phyloP scores from a whole-genome alignment of 2,888 invertebrate genomes.

The Scaptomyza flava region DNA sequence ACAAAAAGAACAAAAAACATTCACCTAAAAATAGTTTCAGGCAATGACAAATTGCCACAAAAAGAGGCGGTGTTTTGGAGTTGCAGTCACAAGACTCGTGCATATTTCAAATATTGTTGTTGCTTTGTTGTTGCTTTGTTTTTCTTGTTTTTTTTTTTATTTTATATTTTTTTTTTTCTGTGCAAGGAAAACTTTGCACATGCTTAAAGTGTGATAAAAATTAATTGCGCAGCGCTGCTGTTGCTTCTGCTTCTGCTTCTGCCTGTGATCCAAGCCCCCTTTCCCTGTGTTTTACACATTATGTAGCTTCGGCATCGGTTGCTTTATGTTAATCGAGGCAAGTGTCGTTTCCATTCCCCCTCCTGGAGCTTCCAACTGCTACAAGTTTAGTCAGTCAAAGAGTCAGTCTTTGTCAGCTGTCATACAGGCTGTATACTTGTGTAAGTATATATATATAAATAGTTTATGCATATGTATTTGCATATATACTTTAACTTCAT shows the following conservation, averaged over 20 bases:
- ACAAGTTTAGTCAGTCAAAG: conserved; percentile 62
- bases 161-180: neutral
- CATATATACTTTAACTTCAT: conserved; percentile 20
- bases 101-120: conserved; percentile 41
- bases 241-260: conserved; percentile 34
- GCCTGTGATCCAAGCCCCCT: conserved; percentile 3
- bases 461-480: conserved; percentile 21
- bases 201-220: conserved; percentile 82
- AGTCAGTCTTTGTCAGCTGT: conserved; percentile 60
- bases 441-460: conserved; percentile 20
- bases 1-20: conserved; percentile 13
- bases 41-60: conserved; percentile 71
- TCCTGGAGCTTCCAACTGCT: conserved; percentile 23
- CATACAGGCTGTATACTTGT: conserved; percentile 12
- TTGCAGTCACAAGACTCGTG: conserved; percentile 24
- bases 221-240: conserved; percentile 81
- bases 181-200: conserved; percentile 61
- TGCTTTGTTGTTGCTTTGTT: neutral
- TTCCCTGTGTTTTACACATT: neutral
- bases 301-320: conserved; percentile 35
- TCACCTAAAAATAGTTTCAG: conserved; percentile 58
- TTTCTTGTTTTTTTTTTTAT: too few relatives aligned
- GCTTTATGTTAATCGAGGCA: conserved; percentile 69
- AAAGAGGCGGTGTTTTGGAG: conserved; percentile 16
- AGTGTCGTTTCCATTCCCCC: conserved; percentile 41